Evolutionary conservation across 2,888 invertebrate species (phyloP), one percentile per base, ranked within the genome.

Genomic region (Ormyrus labotus): DNA sequence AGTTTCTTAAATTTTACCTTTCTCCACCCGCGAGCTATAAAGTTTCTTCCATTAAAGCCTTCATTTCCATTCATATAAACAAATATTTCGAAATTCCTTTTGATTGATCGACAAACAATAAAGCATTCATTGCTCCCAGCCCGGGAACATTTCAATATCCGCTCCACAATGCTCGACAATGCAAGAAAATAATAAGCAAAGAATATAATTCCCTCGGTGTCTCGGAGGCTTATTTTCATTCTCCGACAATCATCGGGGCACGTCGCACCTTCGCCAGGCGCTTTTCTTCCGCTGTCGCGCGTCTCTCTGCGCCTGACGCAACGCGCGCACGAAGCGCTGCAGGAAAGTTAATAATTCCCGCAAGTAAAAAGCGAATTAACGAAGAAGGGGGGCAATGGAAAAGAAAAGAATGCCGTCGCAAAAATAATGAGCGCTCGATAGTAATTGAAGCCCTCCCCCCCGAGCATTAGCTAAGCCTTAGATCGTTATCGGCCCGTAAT

Each of bases 401-500:
- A 19, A 19, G 19, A 19, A 19, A 19, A 19, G 19, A 19, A 19
- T 19, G 64, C 67, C 19, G 51, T 61, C 47, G 9, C 57, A 60
- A 81, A 69, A 71, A 73, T 72, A 77, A 81, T 58, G 57, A 68
- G 57, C 10, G 58, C 58, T 65, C 63, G 70, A 70, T 74, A 74
- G 73, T 81, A 67, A 78, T 70, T 81, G 74, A 6, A 61, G 61
- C 34, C 34, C 58, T 4, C 11, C 50, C 69, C 10, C 11, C 34
- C 63, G 5, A 6, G 8, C 75, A 72, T 72, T 81, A 81, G 65
- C 70, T 78, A 70, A 58, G 70, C 19, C 19, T 70, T 77, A 65
- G 68, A 81, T 81, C 64, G 53, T 73, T 77, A 77, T 77, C 76
- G 60, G 5, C 10, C 58, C 60, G 60, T 73, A 81, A 81, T 81